phyloP scores from a whole-genome alignment of 2,113 vertebrate genomes.

The Onychostoma macrolepis region DNA sequence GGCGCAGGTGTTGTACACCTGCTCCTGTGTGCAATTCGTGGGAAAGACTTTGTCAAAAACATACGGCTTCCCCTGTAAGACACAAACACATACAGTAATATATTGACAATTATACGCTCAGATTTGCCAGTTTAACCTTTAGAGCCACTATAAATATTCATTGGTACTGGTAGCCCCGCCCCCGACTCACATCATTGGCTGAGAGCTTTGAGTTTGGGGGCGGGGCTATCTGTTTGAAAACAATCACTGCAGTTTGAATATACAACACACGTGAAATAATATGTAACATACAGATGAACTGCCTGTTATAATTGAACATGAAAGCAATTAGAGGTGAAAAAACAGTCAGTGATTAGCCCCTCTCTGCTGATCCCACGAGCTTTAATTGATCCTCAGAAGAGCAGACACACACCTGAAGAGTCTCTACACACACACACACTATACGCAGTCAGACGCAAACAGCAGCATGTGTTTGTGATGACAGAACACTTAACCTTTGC shows the following conservation, averaged over 20 bases:
- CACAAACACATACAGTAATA: background rate
- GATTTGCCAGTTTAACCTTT: background rate
- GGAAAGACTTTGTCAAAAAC: conserved; percentile 90
- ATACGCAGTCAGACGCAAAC: background rate
- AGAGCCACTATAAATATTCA: background rate
- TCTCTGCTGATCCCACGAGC: background rate
- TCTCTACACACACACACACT: background rate
- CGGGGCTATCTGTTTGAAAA: background rate
- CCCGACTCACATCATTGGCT: background rate
- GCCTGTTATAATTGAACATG: background rate
- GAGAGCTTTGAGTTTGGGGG: background rate
- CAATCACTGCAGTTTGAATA: background rate
- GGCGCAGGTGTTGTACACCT: conserved; percentile 68
- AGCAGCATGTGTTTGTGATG: background rate
- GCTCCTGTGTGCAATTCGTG: conserved; percentile 88
- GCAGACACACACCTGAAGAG: background rate
- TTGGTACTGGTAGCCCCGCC: background rate
- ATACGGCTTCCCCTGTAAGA: conserved; percentile 83
- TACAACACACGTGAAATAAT: background rate
- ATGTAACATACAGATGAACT: background rate
- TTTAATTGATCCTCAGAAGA: background rate
- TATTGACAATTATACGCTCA: background rate
- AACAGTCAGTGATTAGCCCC: background rate
- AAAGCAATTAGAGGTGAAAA: background rate
- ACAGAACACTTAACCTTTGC: background rate